phyloP scores from a whole-genome alignment of 1,140 invertebrate species.

The Littorina saxatilis region DNA sequence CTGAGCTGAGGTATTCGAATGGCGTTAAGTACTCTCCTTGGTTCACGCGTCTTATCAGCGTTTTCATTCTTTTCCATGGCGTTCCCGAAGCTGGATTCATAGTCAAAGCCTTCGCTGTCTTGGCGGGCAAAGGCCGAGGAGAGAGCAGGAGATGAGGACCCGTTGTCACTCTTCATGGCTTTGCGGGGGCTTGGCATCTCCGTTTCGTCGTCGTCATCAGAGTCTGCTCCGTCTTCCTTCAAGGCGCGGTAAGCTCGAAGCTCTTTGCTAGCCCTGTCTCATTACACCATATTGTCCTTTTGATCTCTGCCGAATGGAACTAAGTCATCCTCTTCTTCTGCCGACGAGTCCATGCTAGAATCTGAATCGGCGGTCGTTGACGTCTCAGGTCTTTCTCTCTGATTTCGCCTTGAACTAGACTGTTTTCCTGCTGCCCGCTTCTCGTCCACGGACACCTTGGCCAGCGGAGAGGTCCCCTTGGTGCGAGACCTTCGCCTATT shows the following conservation, averaged over 20 bases:
- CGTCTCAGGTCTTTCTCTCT: not conserved
- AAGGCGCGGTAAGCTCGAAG: not conserved
- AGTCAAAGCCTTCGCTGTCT: constrained; percentile 12
- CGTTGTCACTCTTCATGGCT: not conserved
- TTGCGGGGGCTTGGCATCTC: not conserved
- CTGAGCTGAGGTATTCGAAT: not conserved
- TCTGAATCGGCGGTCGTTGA: too few relatives aligned
- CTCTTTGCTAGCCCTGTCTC: not conserved
- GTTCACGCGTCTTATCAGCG: not conserved
- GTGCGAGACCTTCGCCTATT: not conserved
- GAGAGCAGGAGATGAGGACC: not conserved
- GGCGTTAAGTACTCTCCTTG: not conserved
- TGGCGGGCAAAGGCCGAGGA: not conserved
- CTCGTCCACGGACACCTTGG: not conserved
- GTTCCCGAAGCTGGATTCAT: not conserved
- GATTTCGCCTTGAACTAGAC: too few relatives aligned
- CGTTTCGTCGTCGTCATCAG: not conserved
- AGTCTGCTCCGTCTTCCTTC: not conserved
- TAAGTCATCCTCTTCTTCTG: constrained; percentile 6
- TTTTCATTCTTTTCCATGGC: not conserved
- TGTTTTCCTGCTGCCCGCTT: too few relatives aligned
- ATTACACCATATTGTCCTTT: not conserved
- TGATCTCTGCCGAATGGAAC: constrained; percentile 10
- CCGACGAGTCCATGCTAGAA: not conserved
- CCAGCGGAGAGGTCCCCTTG: not conserved